Base-by-base conservation (phyloP, 2,113 vertebrate species). In the Seriola quinqueradiata region DNA sequence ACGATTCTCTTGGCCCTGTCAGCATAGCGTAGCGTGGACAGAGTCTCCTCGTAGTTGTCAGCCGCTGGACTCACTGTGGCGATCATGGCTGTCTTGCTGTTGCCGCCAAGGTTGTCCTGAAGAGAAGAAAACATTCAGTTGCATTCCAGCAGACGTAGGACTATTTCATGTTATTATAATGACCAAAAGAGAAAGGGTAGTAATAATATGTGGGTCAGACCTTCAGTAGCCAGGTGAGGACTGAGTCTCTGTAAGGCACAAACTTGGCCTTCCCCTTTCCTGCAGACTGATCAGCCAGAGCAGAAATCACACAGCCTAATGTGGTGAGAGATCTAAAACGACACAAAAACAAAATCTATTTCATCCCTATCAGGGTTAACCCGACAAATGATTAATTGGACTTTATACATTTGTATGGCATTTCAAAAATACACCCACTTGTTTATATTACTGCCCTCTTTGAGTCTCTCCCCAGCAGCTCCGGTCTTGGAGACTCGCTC, bases 401-500 rank as follows among this genome's bases (percentile, higher is more conserved):
- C 36, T 66, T 10, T 0, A 50, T n/a, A 59, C 3, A 54, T 42
- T 10, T 50, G 2, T 10, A 19, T 12, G 21, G 9, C 34, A 52
- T 17, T 52, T 21, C 13, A 23, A 21, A 50, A 38, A 38, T 8
- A 23, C 7, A 67, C 94, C 67, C 52, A 99, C 98, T 97, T 99
- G 96, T 99, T 99, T 85, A 99, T 99, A 93, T 99, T 99, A 95
- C 98, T 99, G 92, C 98, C 98, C 93, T 99, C 98, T 90, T 99
- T 99, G 54, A 99, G 96, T 48, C 98, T 96, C 90, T 99, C 98
- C 48, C 98, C 98, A 0, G 98, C 98, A 8, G 98, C 98, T 93
- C 98, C 98, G 0, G 98, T 99, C 93, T 99, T 99, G 63, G 98
- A 99, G 16, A 97, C 98, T 44, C 98, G 93, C 83, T 99, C 98